Evolutionary conservation across 2,888 invertebrate genomes (phyloP).

Genomic region (Clepsis dumicolana): DNA sequence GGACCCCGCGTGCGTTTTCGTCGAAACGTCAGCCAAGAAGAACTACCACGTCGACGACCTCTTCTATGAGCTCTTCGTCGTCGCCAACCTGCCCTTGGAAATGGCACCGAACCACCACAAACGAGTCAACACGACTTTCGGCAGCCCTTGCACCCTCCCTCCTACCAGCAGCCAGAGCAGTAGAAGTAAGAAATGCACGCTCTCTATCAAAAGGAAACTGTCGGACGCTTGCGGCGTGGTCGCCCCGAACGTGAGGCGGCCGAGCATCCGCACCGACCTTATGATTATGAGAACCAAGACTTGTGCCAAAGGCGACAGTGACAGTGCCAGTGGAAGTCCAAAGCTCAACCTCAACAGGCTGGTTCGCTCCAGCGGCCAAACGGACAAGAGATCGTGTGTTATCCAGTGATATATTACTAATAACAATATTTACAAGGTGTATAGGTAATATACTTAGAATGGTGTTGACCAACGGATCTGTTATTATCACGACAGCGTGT

Average conservation of each 20-base stretch:
- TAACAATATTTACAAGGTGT: constrained; percentile 32
- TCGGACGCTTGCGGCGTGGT: constrained; percentile 96
- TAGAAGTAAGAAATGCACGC: constrained; percentile 90
- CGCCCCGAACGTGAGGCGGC: constrained; percentile 94
- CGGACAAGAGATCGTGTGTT: constrained; percentile 78
- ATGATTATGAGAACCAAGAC: constrained; percentile 95
- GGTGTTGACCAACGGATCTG: not conserved
- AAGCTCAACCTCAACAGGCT: constrained; percentile 81
- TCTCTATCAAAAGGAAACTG: constrained; percentile 92
- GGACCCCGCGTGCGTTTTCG: constrained; percentile 91
- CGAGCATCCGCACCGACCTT: constrained; percentile 95
- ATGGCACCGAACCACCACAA: constrained; percentile 96
- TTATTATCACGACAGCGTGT: constrained; percentile 5
- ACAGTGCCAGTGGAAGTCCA: constrained; percentile 85
- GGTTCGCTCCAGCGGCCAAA: constrained; percentile 75
- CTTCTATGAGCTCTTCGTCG: constrained; percentile 93
- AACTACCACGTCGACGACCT: constrained; percentile 93
- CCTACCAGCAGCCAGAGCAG: constrained; percentile 88
- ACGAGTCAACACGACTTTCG: constrained; percentile 91
- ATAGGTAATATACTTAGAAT: not conserved
- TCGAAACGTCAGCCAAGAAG: constrained; percentile 94
- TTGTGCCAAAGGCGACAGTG: constrained; percentile 89
- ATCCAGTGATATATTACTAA: constrained; percentile 84
- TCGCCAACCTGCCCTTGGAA: constrained; percentile 93
- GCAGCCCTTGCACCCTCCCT: constrained; percentile 91